Evolutionary conservation across 2,113 vertebrate genomes (phyloP).

Genomic region (Ptyas mucosa): DNA sequence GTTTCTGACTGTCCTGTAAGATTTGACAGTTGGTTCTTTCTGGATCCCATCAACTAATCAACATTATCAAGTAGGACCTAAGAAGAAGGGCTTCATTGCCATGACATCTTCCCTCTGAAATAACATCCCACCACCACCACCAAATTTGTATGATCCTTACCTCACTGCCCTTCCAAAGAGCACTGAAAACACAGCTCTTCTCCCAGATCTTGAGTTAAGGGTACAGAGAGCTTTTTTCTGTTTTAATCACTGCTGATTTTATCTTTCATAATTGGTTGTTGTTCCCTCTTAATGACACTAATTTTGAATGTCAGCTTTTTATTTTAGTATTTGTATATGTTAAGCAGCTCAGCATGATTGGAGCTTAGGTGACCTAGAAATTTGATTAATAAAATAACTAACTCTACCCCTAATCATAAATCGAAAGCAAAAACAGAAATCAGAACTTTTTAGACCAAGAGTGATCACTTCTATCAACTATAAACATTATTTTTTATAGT

Average conservation of each 20-base stretch:
- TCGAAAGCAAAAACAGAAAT: background rate
- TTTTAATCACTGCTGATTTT: background rate
- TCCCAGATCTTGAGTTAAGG: background rate
- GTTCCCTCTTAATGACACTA: background rate
- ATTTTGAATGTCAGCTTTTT: background rate
- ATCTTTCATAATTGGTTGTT: background rate
- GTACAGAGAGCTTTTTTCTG: background rate
- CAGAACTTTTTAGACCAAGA: background rate
- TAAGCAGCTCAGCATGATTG: background rate
- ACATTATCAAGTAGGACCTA: background rate
- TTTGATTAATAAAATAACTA: background rate
- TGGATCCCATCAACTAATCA: background rate
- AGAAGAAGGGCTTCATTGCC: background rate
- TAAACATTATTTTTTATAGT: background rate
- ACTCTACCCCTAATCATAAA: background rate
- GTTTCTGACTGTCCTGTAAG: background rate
- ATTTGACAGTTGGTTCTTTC: background rate
- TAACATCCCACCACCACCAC: background rate
- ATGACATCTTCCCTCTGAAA: background rate
- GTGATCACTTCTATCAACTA: background rate
- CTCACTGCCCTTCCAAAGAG: background rate
- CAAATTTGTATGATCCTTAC: background rate
- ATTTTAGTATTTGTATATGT: background rate
- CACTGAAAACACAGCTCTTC: background rate
- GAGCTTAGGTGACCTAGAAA: background rate